Percentiles rank a stretch among this genome's conserved stretches.
Conservation (phyloP, 92 coral and sea anemone species). For the Galaxea fascicularis region DNA sequence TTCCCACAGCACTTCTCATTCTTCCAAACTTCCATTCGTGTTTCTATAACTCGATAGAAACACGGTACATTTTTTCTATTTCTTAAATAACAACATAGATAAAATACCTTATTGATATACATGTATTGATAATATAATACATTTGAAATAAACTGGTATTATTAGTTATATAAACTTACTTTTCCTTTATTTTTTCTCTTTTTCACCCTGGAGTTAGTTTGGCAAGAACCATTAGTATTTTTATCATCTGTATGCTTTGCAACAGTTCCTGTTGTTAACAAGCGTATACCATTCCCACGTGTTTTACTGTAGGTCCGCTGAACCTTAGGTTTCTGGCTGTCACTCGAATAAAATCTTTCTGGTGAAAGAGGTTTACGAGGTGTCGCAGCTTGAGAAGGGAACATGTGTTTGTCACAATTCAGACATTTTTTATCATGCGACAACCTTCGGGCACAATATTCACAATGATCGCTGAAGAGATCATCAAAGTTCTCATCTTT, state of each 20-base stretch:
- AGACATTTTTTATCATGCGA: constrained; percentile 7
- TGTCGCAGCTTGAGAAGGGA: constrained; percentile 49
- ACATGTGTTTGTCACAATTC: constrained; percentile 1
- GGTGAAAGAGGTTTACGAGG: constrained; percentile 37
- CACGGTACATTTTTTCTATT: no score
- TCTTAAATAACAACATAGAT: no score
- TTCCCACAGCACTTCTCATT: no score
- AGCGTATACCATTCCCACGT: constrained; percentile 1
- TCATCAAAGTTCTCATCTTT: constrained; percentile 33
- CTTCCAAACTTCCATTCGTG: no score
- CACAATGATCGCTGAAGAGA: constrained; percentile 1
- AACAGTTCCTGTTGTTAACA: background rate
- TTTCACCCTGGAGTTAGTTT: background rate
- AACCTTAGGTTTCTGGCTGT: background rate
- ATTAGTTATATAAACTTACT: background rate
- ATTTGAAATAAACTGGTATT: no score
- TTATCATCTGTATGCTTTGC: background rate
- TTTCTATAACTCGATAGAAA: no score
- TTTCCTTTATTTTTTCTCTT: constrained; percentile 34
- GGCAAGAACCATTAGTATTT: background rate
- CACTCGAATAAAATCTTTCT: constrained; percentile 23
- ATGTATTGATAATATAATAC: no score
- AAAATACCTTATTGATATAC: no score
- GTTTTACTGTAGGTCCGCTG: constrained; percentile 6
- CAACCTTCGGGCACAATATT: background rate